A percentile compares a stretch with the other conserved stretches of the same genome.
phyloP scores from a whole-genome alignment of 2,888 invertebrate species.

The Nymphalis c-album region DNA sequence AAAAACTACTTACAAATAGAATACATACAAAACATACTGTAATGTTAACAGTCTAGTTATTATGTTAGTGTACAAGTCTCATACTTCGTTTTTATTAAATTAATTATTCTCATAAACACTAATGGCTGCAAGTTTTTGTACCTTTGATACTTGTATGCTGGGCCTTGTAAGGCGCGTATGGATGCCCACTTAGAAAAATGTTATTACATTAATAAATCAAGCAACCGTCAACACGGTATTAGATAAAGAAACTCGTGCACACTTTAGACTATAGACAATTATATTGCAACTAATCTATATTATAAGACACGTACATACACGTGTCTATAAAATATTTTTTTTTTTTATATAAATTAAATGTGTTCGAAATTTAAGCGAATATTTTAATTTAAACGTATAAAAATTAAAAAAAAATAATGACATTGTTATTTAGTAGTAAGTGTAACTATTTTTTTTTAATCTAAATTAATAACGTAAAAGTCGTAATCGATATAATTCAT shows the following conservation, averaged over 20 bases:
- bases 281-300: neutral
- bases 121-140: constrained; percentile 35
- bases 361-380: too few relatives aligned
- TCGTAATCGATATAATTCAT: too few relatives aligned
- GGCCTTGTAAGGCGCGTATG: constrained; percentile 34
- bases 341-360: too few relatives aligned
- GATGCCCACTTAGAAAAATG: constrained; percentile 38
- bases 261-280: constrained; percentile 3
- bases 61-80: constrained; percentile 16
- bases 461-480: too few relatives aligned
- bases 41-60: constrained; percentile 15
- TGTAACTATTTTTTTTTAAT: too few relatives aligned
- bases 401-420: too few relatives aligned
- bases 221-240: constrained; percentile 29
- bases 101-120: constrained; percentile 34
- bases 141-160: constrained; percentile 14
- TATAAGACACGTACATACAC: too few relatives aligned
- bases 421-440: too few relatives aligned
- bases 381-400: too few relatives aligned
- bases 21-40: constrained; percentile 9
- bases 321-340: too few relatives aligned
- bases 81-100: constrained; percentile 26
- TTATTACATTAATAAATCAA: constrained; percentile 40
- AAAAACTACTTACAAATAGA: neutral
- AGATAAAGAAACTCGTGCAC: constrained; percentile 15